Percentiles rank a stretch among this genome's conserved stretches.
Evolutionary conservation across 1,140 invertebrate genomes (phyloP).

Genomic region (Saccostrea cuccullata): DNA sequence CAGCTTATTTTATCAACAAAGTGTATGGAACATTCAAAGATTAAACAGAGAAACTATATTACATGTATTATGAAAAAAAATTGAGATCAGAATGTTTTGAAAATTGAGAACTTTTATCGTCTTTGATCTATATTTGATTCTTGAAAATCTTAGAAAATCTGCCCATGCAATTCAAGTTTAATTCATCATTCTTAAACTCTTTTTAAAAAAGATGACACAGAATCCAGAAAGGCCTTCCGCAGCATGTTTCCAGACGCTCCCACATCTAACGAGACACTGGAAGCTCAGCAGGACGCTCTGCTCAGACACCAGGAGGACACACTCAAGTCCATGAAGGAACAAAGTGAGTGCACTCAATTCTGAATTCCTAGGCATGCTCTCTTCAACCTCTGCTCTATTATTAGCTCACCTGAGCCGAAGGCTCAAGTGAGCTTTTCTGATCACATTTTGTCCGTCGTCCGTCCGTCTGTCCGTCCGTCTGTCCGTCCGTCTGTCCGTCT

Average conservation of each 20-base stretch:
- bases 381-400: too few relatives aligned
- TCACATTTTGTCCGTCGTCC: too few relatives aligned
- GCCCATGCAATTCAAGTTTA: neutral
- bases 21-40: constrained; percentile 23
- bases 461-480: too few relatives aligned
- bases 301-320: constrained; percentile 72
- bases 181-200: neutral
- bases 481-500: too few relatives aligned
- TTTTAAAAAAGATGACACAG: constrained; percentile 63
- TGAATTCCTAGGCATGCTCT: too few relatives aligned
- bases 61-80: too few relatives aligned
- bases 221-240: constrained; percentile 71
- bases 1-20: neutral
- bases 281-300: constrained; percentile 73
- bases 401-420: too few relatives aligned
- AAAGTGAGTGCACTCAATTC: constrained; percentile 20
- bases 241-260: constrained; percentile 72
- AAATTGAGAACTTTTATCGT: too few relatives aligned
- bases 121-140: neutral
- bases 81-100: too few relatives aligned
- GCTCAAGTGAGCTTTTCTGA: too few relatives aligned
- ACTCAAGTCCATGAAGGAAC: constrained; percentile 54
- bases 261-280: constrained; percentile 64
- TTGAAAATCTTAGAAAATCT: too few relatives aligned
- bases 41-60: too few relatives aligned